Conservation (phyloP, 92 coral and sea anemone species). For the Nematostella vectensis region DNA sequence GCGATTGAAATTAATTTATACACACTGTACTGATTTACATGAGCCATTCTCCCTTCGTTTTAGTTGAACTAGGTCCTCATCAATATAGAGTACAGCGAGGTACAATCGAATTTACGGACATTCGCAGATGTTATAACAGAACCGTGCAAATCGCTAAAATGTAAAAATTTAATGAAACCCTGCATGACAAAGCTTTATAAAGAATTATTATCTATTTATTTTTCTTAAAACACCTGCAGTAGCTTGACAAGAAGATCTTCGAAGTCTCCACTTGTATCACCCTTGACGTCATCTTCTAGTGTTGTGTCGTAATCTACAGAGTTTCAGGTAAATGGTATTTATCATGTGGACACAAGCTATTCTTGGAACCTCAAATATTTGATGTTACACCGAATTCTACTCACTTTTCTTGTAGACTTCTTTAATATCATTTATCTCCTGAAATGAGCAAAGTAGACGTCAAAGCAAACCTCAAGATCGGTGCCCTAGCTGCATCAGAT, state of each 20-base stretch:
- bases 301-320: constrained; percentile 50
- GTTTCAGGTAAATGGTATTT: background rate
- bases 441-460: background rate
- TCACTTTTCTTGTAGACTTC: constrained; percentile 41
- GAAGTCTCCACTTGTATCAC: constrained; percentile 83
- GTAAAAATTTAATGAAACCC: too few species aligned
- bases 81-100: too few species aligned
- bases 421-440: constrained; percentile 53
- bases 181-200: too few species aligned
- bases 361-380: constrained; percentile 9
- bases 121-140: too few species aligned
- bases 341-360: constrained; percentile 26
- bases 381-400: constrained; percentile 9
- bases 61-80: too few species aligned
- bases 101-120: too few species aligned
- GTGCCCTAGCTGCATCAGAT: background rate
- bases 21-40: too few species aligned
- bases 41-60: too few species aligned
- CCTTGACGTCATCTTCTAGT: constrained; percentile 58
- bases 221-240: constrained; percentile 41
- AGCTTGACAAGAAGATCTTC: constrained; percentile 66
- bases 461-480: background rate
- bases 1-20: too few species aligned
- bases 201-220: too few species aligned
- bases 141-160: too few species aligned